phyloP scores from a whole-genome alignment of 1,140 invertebrate genomes.

The Ostrea edulis region DNA sequence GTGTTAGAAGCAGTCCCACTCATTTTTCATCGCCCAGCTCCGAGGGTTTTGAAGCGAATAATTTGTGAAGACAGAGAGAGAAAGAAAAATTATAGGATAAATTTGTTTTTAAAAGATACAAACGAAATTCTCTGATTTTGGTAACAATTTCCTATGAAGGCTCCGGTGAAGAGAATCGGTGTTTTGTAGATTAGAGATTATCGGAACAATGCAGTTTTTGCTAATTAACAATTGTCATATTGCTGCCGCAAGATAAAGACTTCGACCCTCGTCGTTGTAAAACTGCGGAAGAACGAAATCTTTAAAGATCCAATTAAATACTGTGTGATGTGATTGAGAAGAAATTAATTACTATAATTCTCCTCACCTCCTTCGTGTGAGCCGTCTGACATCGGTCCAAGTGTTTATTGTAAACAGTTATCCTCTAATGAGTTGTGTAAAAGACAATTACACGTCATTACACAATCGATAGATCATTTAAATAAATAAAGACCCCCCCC shows the following conservation, averaged over 20 bases:
- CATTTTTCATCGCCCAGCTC: conserved; percentile 12
- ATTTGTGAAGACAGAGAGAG: background rate
- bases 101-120: background rate
- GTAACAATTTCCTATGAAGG: background rate
- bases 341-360: conserved; percentile 36
- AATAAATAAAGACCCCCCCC: background rate
- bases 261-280: background rate
- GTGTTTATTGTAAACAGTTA: conserved; percentile 17
- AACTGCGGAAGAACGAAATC: conserved; percentile 11
- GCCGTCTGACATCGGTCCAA: background rate
- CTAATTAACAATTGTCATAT: conserved; percentile 11
- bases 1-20: background rate
- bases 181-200: background rate
- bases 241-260: background rate
- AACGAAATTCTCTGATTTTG: background rate
- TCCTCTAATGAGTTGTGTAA: conserved; percentile 10
- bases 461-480: background rate
- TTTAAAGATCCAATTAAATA: background rate
- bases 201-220: background rate
- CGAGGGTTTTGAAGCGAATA: conserved; percentile 2
- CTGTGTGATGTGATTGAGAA: conserved; percentile 19
- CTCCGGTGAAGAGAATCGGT: background rate
- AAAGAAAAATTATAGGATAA: conserved; percentile 1
- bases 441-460: conserved; percentile 21
- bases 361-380: background rate